Conservation (phyloP, 2,113 vertebrate species). For the Nothocercus julius region DNA sequence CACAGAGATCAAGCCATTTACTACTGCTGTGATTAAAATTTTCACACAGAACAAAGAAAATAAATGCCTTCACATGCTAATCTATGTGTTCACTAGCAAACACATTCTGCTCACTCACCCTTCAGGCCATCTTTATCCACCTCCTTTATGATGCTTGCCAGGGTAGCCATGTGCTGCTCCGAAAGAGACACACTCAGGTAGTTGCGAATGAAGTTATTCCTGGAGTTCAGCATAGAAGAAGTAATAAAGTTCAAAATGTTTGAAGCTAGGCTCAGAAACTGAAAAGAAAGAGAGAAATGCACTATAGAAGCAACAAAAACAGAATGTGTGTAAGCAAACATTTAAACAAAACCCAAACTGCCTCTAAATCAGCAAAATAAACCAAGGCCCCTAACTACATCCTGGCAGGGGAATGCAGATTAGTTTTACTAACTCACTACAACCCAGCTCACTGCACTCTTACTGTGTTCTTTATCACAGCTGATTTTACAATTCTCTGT, state of each 20-base stretch:
- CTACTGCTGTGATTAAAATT: background rate
- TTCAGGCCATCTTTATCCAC: conserved; percentile 96
- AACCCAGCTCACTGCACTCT: background rate
- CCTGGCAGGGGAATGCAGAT: rapidly evolving
- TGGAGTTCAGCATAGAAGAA: conserved; percentile 95
- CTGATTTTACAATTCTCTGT: background rate
- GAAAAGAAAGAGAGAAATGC: conserved; percentile 20
- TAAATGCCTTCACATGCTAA: background rate
- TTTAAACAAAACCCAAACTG: background rate
- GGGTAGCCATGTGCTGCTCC: conserved; percentile 95
- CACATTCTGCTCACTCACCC: conserved; percentile 75
- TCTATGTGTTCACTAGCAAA: background rate
- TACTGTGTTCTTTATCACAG: background rate
- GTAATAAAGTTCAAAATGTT: conserved; percentile 98
- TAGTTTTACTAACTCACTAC: background rate
- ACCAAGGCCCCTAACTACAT: background rate
- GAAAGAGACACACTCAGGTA: conserved; percentile 96
- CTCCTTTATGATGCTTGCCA: conserved; percentile 97
- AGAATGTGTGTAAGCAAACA: background rate
- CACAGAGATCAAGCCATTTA: background rate
- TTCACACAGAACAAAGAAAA: background rate
- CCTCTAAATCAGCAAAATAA: background rate
- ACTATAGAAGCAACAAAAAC: background rate
- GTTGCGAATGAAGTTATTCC: conserved; percentile 98
- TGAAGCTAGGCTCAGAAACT: conserved; percentile 96